Percentiles rank a stretch among this genome's conserved stretches.
phyloP scores from a whole-genome alignment of 2,797 vertebrate genomes.

The Crax fasciolata region DNA sequence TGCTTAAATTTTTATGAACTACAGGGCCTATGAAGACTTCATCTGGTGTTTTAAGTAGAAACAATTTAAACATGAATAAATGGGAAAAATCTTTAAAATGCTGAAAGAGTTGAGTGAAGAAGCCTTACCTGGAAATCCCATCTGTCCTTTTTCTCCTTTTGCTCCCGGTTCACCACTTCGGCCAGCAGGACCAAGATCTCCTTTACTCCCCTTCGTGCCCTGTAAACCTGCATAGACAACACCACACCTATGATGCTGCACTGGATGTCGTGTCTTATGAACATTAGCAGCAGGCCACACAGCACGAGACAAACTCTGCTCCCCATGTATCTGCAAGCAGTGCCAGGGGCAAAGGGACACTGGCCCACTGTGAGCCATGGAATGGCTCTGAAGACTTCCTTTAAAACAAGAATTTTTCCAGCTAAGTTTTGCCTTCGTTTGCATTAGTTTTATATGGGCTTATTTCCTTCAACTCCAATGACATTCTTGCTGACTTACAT shows the following conservation, averaged over 20 bases:
- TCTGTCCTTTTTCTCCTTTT: slow-evolving; percentile 57
- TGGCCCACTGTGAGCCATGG: accelerated
- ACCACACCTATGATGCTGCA: neutral
- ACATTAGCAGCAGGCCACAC: neutral
- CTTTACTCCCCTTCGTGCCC: slow-evolving; percentile 44
- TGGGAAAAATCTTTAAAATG: neutral
- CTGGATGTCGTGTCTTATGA: accelerated
- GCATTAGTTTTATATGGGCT: neutral
- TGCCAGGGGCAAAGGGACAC: neutral
- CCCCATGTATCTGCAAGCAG: neutral
- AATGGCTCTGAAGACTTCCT: neutral
- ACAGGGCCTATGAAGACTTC: neutral
- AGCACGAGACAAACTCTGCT: neutral
- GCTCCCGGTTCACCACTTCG: slow-evolving; percentile 40
- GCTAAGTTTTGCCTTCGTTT: neutral
- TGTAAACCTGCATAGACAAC: slow-evolving; percentile 18
- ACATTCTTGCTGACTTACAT: slow-evolving; percentile 13
- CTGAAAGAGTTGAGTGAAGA: neutral
- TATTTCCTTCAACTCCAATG: slow-evolving; percentile 26
- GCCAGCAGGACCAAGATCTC: slow-evolving; percentile 40
- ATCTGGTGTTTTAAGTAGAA: neutral
- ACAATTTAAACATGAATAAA: neutral
- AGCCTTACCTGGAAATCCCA: slow-evolving; percentile 45
- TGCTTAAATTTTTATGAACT: neutral
- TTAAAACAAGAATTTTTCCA: neutral